Evolutionary conservation across 2,888 invertebrate species (phyloP), one percentile per base, ranked within the genome.

Genomic region (Brachynemurus nebulosus): DNA sequence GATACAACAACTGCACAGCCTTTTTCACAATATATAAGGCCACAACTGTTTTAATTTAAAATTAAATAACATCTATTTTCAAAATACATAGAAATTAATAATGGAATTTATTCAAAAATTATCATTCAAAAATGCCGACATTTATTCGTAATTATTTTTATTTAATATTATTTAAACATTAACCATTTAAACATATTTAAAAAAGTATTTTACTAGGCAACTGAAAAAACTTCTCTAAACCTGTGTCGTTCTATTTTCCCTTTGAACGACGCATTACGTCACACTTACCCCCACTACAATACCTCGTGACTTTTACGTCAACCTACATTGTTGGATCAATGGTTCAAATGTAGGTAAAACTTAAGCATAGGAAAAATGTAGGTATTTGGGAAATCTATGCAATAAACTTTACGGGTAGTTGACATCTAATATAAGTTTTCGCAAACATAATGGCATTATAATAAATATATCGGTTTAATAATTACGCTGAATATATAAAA

Each of bases 1-100:
- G n/a, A n/a, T n/a, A 12, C 14, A 30, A 30, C 30, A 30, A 30
- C 14, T 30, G 14, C 30, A 30, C 30, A 30, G 30, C 30, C 30
- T 30, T 30, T 30, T 30, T 30, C 30, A 30, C 30, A 30, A 30
- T 12, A 30, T 30, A 30, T 30, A 30, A 30, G 30, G 30, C 30
- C 30, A 30, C 30, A 14, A 30, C 30, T 30, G 30, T 30, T 30
- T 30, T 14, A 30, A 12, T 30, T 11, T n/a, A n/a, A n/a, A n/a
- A 30, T 30, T 30, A 12, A 30, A 12, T 30, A 12, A 30, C 30
- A 30, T 14, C 14, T 30, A 30, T 30, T 14, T 5, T 30, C n/a
- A 30, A 30, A 12, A 30, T 14, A 30, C 30, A 30, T 30, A 30
- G 14, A 30, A 30, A 30, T 27, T 27, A n/a, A n/a, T n/a, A n/a